These are phyloP conservation scores for Cataglyphis cursor DNA, from an alignment of 2,888 invertebrate genomes.

Conservation along the genomic window DNA sequence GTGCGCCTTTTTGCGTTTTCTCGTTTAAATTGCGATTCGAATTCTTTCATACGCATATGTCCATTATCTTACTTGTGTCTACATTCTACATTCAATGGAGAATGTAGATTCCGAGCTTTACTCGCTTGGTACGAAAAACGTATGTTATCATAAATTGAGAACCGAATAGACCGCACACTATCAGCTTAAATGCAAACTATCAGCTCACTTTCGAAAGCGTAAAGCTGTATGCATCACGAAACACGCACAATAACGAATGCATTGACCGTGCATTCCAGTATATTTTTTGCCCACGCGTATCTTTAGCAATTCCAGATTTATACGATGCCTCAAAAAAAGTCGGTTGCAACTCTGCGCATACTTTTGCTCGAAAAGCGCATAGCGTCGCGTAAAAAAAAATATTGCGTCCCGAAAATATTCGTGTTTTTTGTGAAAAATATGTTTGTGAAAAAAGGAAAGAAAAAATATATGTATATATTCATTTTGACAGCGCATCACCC, in stretches of 20 bases:
- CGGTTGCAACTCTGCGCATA: conserved; percentile 38
- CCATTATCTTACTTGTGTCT: not conserved
- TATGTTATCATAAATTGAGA: conserved; percentile 1
- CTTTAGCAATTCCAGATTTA: conserved; percentile 57
- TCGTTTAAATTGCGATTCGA: conserved; percentile 26
- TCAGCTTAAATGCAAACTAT: conserved; percentile 13
- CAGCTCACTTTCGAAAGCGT: conserved; percentile 20
- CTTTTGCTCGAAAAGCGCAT: conserved; percentile 39
- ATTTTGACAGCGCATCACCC: conserved; percentile 29
- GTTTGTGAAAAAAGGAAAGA: not conserved
- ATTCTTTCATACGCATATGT: not conserved
- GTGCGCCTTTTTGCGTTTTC: not conserved
- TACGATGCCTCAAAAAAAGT: conserved; percentile 43
- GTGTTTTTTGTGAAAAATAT: conserved; percentile 53
- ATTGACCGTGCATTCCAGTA: conserved; percentile 18
- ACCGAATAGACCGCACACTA: not conserved
- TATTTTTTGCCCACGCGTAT: conserved; percentile 46
- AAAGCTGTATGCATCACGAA: conserved; percentile 7
- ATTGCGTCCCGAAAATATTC: conserved; percentile 42
- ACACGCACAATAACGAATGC: conserved; percentile 9
- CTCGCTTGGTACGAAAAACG: not conserved
- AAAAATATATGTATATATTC: not conserved
- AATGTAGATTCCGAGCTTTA: not conserved
- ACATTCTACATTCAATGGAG: not conserved
- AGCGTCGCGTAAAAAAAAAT: conserved; percentile 50